Conservation (phyloP, 30 jellyfish, hydroid and myxozoan genomes). For the Rhopilema esculentum region DNA sequence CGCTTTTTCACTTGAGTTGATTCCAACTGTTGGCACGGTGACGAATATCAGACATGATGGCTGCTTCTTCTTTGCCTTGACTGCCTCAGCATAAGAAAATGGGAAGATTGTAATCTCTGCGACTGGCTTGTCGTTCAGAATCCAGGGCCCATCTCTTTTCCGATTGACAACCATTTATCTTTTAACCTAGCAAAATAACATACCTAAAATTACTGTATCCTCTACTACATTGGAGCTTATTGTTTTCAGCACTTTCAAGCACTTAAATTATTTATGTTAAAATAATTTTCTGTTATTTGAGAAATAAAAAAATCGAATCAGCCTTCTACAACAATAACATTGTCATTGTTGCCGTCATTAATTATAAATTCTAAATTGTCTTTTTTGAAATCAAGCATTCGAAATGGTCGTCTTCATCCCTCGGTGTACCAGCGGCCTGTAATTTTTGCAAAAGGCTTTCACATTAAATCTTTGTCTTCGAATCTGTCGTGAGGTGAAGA, state of each 20-base stretch:
- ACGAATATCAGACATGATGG: no score
- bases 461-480: neutral
- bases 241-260: neutral
- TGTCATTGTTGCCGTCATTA: neutral
- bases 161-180: neutral
- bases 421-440: neutral
- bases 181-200: neutral
- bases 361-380: neutral
- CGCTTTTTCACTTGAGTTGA: no score
- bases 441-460: neutral
- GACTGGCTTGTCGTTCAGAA: no score
- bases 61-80: no score
- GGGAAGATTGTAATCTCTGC: no score
- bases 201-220: neutral
- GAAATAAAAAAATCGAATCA: neutral
- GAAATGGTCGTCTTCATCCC: neutral
- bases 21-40: no score
- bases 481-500: neutral
- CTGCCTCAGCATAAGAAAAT: no score
- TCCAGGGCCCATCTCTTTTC: neutral
- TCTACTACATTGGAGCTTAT: neutral
- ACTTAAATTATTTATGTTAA: neutral
- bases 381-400: neutral
- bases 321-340: neutral
- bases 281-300: neutral